Evolutionary conservation across 2,888 invertebrate genomes (phyloP), one percentile per base, ranked within the genome.

Genomic region (Tinea trinotella): DNA sequence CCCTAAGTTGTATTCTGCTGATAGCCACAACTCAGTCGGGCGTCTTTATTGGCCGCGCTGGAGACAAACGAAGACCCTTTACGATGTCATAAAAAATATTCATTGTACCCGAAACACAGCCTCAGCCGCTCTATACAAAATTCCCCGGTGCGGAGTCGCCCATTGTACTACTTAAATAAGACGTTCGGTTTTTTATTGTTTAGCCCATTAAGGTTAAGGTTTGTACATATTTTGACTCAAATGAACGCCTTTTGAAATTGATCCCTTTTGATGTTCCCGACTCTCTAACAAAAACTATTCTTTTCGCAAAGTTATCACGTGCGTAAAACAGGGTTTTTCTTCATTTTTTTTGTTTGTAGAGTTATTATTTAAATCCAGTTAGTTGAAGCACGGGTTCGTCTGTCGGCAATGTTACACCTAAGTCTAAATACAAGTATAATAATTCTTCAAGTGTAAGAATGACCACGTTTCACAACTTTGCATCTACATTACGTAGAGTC

Each of bases 211-310:
- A 66, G 69, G 71, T 63, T 67, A 62, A 63, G 68, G 69, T 76
- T 80, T 80, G 81, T 80, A 84, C 78, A 84, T 84, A 81, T 85
- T 85, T 83, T 84, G 84, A 85, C 83, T 76, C 56, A 68, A 62
- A 69, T 65, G 66, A 62, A 69, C 66, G 65, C 67, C 74, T 71
- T 70, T 77, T 69, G 62, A 64, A 60, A 60, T 62, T 56, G 57
- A 59, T 57, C 58, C 30, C 46, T 71, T 83, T 83, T 82, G 76
- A 71, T 54, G 15, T 56, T 58, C 65, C 79, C 78, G 80, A 70
- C 74, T 60, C 59, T 59, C 57, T 63, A 58, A 2, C 20, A 13
- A 40, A 18, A 17, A 12, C 3, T 17, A 35, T 18, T 59, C 59
- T 69, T 70, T 74, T 77, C 66, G 74, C 76, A 69, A 76, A 74